phyloP scores from a whole-genome alignment of 2,797 vertebrate genomes.

The Acipenser oxyrinchus region DNA sequence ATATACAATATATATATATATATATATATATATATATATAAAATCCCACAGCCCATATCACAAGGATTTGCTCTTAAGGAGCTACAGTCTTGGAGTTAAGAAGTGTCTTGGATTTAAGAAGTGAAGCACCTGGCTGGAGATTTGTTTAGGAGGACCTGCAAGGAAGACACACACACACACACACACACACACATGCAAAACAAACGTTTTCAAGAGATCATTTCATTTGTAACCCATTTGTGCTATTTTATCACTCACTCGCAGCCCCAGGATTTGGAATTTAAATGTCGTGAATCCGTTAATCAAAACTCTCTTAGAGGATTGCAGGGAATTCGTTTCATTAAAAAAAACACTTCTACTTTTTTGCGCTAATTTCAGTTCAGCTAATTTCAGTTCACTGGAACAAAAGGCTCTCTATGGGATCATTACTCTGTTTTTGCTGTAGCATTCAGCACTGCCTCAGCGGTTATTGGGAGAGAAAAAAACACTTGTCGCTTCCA shows the following conservation, averaged over 20 bases:
- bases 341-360: conserved; percentile 28
- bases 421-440: conserved; percentile 12
- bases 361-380: conserved; percentile 17
- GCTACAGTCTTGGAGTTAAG: no score
- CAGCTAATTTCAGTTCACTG: neutral
- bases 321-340: conserved; percentile 26
- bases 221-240: conserved; percentile 33
- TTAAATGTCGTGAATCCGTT: conserved; percentile 32
- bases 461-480: no score
- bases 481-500: no score
- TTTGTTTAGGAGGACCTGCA: no score
- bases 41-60: no score
- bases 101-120: no score
- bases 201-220: conserved; percentile 10
- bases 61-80: no score
- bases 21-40: no score
- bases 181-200: no score
- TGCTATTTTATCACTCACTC: conserved; percentile 28
- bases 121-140: no score
- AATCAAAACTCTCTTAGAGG: conserved; percentile 36
- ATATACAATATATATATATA: no score
- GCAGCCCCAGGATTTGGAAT: conserved; percentile 26
- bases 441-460: neutral
- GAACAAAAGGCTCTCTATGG: conserved; percentile 25
- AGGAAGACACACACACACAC: no score